A percentile compares a stretch with the other conserved stretches of the same genome.
phyloP scores from a whole-genome alignment of 2,113 vertebrate species.

The Tyrannus savana region DNA sequence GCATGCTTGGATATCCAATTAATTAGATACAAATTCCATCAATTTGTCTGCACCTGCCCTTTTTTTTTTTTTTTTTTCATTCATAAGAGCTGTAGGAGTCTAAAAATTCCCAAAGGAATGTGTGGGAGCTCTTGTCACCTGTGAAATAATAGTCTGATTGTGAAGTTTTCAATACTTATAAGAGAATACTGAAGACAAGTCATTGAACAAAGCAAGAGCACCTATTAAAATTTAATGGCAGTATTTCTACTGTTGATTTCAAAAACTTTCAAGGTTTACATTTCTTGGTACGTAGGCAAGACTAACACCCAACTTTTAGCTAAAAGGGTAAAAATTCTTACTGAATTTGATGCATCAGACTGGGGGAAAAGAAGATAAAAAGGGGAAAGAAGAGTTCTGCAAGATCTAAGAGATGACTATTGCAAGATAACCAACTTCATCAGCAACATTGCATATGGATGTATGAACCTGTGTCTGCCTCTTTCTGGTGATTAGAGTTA shows the following conservation, averaged over 20 bases:
- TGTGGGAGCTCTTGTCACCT: constrained; percentile 63
- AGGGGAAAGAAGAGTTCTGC: neutral
- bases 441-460: neutral
- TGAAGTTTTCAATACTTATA: constrained; percentile 63
- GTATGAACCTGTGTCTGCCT: neutral
- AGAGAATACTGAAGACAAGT: constrained; percentile 10
- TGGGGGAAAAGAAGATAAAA: neutral
- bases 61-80: neutral
- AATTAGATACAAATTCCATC: neutral
- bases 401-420: neutral
- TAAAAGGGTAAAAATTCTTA: neutral
- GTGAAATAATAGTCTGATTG: constrained; percentile 47
- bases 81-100: constrained; percentile 1
- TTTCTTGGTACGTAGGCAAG: neutral
- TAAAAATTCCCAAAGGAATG: constrained; percentile 67
- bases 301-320: neutral
- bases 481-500: neutral
- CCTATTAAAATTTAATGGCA: neutral
- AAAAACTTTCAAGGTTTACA: neutral
- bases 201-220: neutral
- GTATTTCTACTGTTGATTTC: neutral
- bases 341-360: neutral
- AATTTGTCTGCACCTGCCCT: neutral
- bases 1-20: neutral
- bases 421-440: neutral